Evolutionary conservation across 1,140 invertebrate genomes (phyloP).

Genomic region (Meloidogyne exigua): DNA sequence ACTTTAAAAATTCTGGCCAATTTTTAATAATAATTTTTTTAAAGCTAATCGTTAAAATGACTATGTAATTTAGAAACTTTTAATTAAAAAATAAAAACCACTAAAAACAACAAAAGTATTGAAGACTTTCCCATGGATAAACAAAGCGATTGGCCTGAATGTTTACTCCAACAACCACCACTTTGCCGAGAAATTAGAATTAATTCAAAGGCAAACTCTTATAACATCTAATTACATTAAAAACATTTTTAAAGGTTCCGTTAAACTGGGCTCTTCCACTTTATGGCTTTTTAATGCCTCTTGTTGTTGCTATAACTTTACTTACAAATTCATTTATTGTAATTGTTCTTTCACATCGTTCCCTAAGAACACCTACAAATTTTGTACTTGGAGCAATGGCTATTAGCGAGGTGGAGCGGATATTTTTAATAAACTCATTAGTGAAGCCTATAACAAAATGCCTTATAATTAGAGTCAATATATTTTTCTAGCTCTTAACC

Average conservation of each 20-base stretch:
- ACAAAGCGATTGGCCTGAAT: conserved; percentile 19
- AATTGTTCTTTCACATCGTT: conserved; percentile 71
- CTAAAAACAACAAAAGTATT: neutral
- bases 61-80: too few relatives aligned
- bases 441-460: too few relatives aligned
- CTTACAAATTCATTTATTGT: conserved; percentile 81
- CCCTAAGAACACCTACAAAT: conserved; percentile 74
- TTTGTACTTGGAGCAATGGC: conserved; percentile 78
- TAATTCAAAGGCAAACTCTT: neutral
- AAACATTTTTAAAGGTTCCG: conserved; percentile 47
- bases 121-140: neutral
- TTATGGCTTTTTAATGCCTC: conserved; percentile 61
- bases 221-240: neutral
- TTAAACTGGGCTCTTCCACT: conserved; percentile 58
- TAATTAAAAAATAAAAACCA: neutral
- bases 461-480: neutral
- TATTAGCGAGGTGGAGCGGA: conserved; percentile 71
- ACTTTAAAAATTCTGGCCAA: neutral
- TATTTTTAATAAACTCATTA: too few relatives aligned
- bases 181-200: conserved; percentile 11
- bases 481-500: conserved; percentile 72
- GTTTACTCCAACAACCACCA: conserved; percentile 15
- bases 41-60: too few relatives aligned
- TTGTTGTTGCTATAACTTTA: conserved; percentile 78
- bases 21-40: neutral